Percentiles rank a stretch among this genome's conserved stretches.
Evolutionary conservation across 1,140 invertebrate species (phyloP).

Genomic region (Scaptodrosophila lebanonensis): DNA sequence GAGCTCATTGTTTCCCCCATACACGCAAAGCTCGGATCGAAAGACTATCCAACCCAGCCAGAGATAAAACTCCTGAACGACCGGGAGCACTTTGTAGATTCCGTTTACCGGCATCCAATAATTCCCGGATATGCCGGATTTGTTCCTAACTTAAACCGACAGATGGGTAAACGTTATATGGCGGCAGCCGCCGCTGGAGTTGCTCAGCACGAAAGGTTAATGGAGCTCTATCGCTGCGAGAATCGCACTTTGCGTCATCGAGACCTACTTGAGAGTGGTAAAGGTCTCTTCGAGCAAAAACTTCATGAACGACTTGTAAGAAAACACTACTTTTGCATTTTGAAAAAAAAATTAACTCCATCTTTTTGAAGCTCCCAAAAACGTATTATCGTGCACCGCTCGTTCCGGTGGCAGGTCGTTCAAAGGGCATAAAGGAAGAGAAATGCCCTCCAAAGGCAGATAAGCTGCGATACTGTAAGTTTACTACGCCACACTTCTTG

Average conservation of each 20-base stretch:
- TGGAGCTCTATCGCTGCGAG: constrained; percentile 79
- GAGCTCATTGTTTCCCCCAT: constrained; percentile 83
- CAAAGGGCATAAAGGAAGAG: constrained; percentile 80
- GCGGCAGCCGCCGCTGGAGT: constrained; percentile 83
- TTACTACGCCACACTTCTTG: constrained; percentile 84
- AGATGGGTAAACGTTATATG: constrained; percentile 82
- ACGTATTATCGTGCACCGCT: constrained; percentile 83
- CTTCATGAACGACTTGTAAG: constrained; percentile 81
- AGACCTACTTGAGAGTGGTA: constrained; percentile 79
- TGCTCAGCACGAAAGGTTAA: constrained; percentile 82
- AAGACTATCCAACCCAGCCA: constrained; percentile 79
- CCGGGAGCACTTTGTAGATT: constrained; percentile 80
- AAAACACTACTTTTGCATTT: constrained; percentile 4
- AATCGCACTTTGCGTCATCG: constrained; percentile 79
- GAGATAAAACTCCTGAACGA: constrained; percentile 82
- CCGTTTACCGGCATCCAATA: constrained; percentile 83
- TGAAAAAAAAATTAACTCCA: not conserved
- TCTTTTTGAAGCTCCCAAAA: constrained; percentile 79
- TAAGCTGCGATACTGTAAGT: constrained; percentile 78
- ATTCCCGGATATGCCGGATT: constrained; percentile 85
- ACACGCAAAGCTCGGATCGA: constrained; percentile 78
- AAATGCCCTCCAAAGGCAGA: constrained; percentile 78
- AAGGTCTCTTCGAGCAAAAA: constrained; percentile 79
- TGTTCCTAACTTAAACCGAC: constrained; percentile 80
- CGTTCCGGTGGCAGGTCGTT: constrained; percentile 81